phyloP scores from a whole-genome alignment of 2,113 vertebrate species.

The Chinchilla lanigera region DNA sequence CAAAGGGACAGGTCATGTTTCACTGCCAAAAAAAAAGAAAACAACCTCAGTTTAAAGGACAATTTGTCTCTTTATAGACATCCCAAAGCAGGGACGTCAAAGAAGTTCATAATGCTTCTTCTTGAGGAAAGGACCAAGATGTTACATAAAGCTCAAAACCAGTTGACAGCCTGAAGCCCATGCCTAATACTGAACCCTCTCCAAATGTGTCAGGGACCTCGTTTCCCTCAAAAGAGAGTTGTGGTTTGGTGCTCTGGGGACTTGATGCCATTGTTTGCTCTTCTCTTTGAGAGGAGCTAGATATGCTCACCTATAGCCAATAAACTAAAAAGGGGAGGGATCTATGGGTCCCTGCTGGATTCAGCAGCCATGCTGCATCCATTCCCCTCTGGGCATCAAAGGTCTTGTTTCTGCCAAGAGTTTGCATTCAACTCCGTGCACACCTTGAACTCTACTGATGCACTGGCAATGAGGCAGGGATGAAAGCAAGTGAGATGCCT shows the following conservation, averaged over 20 bases:
- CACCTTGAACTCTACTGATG: rapidly evolving
- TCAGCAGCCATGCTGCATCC: not conserved
- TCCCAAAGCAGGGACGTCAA: slow-evolving; percentile 50
- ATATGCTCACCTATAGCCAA: not conserved
- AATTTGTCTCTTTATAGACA: slow-evolving; percentile 53
- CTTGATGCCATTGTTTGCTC: not conserved
- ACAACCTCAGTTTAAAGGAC: slow-evolving; percentile 50
- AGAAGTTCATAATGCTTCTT: slow-evolving; percentile 63
- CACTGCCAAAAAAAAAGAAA: slow-evolving; percentile 11
- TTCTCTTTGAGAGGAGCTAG: not conserved
- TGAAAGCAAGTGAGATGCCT: not conserved
- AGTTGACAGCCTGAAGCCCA: not conserved
- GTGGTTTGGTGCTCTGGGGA: rapidly evolving
- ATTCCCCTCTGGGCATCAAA: not conserved
- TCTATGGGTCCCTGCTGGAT: not conserved
- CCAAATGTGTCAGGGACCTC: not conserved
- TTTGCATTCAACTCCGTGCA: not conserved
- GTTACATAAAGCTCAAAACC: slow-evolving; percentile 59
- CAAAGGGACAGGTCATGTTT: not conserved
- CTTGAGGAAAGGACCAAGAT: slow-evolving; percentile 43
- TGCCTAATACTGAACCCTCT: not conserved
- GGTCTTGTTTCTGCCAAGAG: not conserved
- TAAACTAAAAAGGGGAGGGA: not conserved
- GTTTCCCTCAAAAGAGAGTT: not conserved
- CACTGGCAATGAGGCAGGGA: not conserved